Evolutionary conservation across 2,888 invertebrate species (phyloP).

Genomic region (Diaprepes abbreviatus): DNA sequence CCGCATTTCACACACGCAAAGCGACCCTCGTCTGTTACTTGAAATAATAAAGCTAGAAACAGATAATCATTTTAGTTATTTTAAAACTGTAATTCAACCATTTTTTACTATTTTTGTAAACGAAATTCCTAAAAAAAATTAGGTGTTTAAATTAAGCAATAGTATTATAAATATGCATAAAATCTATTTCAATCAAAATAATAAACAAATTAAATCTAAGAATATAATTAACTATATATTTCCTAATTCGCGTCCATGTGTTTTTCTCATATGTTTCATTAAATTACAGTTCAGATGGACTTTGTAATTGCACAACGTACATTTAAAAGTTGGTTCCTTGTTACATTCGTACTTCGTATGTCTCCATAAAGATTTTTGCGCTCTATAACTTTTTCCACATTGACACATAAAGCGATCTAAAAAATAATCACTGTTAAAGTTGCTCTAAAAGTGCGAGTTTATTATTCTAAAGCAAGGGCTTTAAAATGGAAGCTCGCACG

Average conservation of each 20-base stretch:
- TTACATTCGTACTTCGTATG: constrained; percentile 36
- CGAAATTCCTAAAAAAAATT: too few species aligned
- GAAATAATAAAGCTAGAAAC: constrained; percentile 34
- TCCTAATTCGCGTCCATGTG: background rate
- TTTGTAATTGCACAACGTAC: constrained; percentile 2
- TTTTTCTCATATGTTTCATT: background rate
- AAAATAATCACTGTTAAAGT: too few species aligned
- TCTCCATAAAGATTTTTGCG: constrained; percentile 6
- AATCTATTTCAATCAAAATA: too few species aligned
- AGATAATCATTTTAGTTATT: background rate
- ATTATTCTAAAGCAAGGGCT: too few species aligned
- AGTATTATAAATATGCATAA: too few species aligned
- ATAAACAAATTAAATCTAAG: too few species aligned
- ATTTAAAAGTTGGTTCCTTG: constrained; percentile 14
- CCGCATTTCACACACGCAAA: constrained; percentile 49
- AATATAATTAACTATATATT: too few species aligned
- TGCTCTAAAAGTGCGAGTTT: too few species aligned
- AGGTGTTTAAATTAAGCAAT: too few species aligned
- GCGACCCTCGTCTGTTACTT: constrained; percentile 45
- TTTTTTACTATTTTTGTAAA: too few species aligned
- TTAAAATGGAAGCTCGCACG: too few species aligned
- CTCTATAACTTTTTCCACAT: background rate
- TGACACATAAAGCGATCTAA: background rate
- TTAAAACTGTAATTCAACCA: too few species aligned
- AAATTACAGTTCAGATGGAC: background rate